Conservation (phyloP, 2,113 vertebrate genomes). For the Dicrurus megarhynchus region DNA sequence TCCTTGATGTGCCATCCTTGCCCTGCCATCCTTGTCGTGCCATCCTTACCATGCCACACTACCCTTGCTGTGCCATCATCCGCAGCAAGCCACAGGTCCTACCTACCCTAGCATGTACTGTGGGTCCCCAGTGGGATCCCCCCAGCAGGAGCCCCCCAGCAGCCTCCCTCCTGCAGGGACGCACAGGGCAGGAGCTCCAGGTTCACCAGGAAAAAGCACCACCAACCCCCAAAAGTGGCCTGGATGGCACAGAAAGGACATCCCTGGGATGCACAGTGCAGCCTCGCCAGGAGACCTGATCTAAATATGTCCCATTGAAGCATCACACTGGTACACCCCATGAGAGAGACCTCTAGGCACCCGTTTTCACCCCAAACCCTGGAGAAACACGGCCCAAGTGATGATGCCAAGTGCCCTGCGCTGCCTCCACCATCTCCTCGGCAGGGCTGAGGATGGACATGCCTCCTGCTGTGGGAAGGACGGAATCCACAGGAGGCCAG, state of each 20-base stretch:
- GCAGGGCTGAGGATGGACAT: background rate
- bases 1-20: background rate
- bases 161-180: background rate
- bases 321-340: accelerated
- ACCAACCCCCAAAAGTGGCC: background rate
- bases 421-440: background rate
- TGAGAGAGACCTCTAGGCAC: background rate
- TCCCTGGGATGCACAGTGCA: background rate
- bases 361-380: background rate
- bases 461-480: background rate
- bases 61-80: background rate
- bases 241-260: background rate
- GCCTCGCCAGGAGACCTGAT: background rate
- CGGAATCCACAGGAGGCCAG: background rate
- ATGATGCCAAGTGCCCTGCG: background rate
- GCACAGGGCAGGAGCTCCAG: background rate
- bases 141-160: background rate
- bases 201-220: background rate
- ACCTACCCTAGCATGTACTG: accelerated
- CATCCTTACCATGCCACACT: background rate
- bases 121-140: background rate
- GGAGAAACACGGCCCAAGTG: accelerated
- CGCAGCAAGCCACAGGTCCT: background rate
- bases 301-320: accelerated
- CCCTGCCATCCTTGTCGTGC: accelerated